Base-by-base conservation (phyloP, 2,888 invertebrate genomes). In the Andrena haemorrhoa region DNA sequence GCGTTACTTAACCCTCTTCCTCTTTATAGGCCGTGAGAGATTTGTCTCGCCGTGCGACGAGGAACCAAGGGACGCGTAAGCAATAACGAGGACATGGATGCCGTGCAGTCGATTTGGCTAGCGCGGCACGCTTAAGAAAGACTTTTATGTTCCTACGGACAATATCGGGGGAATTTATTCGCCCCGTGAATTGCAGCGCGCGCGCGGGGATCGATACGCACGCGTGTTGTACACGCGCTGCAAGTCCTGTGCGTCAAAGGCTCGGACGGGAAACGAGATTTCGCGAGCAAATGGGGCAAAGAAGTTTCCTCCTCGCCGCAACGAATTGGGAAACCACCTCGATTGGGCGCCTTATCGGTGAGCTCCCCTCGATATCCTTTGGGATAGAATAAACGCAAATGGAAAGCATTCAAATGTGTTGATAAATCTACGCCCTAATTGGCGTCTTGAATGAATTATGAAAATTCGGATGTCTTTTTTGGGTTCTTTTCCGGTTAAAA, bases 101-200 rank as follows among this genome's bases (percentile, higher is more conserved):
- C 74, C 53, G 77, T 29, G 47, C 77, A 74, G 83, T 69, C 83
- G 77, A 83, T 83, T 83, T 83, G 83, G 83, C 83, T 49, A 12
- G 60, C 49, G 65, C 8, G 66, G 69, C 56, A 56, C 77, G 83
- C 83, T 82, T 66, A 77, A 83, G 82, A 74, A 77, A 73, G 73
- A 83, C 77, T 83, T 83, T 83, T 83, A 83, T 77, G 83, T 41
- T 12, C 26, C 49, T 35, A 51, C 70, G 60, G 63, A 82, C 83
- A 74, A 83, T 82, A 83, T 74, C 70, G 49, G n/a, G 64, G 66
- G 49, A 66, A 83, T 83, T 83, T 83, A 82, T 82, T 83, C 66
- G 51, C 65, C 26, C 70, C 66, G 73, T 29, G 68, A 83, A 72
- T 76, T 66, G 76, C 72, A 82, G 73, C 49, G 26, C 51, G 31